Evolutionary conservation across 53 echinoderm and acorn worm species (phyloP), one percentile per base, ranked within the genome.

Genomic region (Holothuria scabra): DNA sequence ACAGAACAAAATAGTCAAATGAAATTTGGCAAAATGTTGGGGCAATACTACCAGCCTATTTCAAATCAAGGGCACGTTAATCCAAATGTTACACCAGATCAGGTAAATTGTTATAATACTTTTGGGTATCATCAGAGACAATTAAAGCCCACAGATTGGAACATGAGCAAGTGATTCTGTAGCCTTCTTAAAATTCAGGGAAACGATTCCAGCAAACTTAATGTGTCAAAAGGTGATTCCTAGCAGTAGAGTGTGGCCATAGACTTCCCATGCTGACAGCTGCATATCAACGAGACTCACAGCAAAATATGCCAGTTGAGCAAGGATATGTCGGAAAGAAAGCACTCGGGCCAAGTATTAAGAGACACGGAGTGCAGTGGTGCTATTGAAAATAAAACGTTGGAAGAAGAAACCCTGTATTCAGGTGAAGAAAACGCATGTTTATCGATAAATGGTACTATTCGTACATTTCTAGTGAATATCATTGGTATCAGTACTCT

Each of bases 291-390:
- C 64, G 30, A 4, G n/a, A 20, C 26, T 8, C 16, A 16, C 10
- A 70, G 11, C 28, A 1, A 31, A 37, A 70, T 35, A 35, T 82
- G 55, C 83, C 35, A n/a, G 37, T 82, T 62, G n/a, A 63, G 30
- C 37, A 8, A 5, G 65, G 83, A n/a, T 82, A 24, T 65, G 29
- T 82, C 18, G 83, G 65, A 23, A 65, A 64, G 12, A 64, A 21
- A 37, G 21, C 26, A 61, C n/a, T n/a, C n/a, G n/a, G 89, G 84
- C 18, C 26, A 18, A 19, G 84, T 79, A 10, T 60, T 88, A 14
- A 55, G 84, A 21, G 89, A 89, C 65, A 84, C 66, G 10, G 84
- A 84, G 0, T 84, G 84, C 28, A 89, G 78, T 28, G 84, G 79
- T 59, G 79, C 82, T 11, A 84, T 89, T 0, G 84, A 79, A 26